Percentiles rank a stretch among this genome's conserved stretches.
These are phyloP conservation scores for Rhodophaea formosa DNA, from an alignment of 2,888 invertebrate genomes.

Conservation along the genomic window DNA sequence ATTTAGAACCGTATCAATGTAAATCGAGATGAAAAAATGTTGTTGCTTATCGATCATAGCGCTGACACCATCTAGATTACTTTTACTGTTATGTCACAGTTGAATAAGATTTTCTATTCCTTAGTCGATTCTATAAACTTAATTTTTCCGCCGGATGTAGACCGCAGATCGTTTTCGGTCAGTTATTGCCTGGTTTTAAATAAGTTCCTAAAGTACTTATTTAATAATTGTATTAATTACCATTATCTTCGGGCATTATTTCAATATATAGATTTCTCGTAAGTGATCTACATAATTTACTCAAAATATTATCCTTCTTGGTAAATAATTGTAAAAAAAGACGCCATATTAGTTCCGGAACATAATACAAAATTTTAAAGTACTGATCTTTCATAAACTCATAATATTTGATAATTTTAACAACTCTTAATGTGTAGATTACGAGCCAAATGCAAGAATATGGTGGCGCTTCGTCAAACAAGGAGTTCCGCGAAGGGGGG, in stretches of 20 bases:
- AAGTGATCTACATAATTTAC: neutral
- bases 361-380: neutral
- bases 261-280: neutral
- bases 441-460: slow-evolving; percentile 75
- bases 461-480: slow-evolving; percentile 63
- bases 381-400: neutral
- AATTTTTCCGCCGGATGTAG: neutral
- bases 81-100: slow-evolving; percentile 33
- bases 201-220: neutral
- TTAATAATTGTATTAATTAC: neutral
- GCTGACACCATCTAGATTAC: slow-evolving; percentile 58
- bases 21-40: slow-evolving; percentile 1
- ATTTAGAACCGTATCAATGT: neutral
- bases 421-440: slow-evolving; percentile 31
- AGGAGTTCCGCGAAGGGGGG: slow-evolving; percentile 57
- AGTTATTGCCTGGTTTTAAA: neutral
- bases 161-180: neutral
- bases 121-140: neutral
- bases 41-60: slow-evolving; percentile 21
- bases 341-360: slow-evolving; percentile 4
- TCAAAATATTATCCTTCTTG: neutral
- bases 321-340: neutral
- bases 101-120: slow-evolving; percentile 22
- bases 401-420: too few species aligned
- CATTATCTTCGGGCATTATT: neutral